Evolutionary conservation across 2,888 invertebrate genomes (phyloP).

Genomic region (Pachycephus smyrnensis): DNA sequence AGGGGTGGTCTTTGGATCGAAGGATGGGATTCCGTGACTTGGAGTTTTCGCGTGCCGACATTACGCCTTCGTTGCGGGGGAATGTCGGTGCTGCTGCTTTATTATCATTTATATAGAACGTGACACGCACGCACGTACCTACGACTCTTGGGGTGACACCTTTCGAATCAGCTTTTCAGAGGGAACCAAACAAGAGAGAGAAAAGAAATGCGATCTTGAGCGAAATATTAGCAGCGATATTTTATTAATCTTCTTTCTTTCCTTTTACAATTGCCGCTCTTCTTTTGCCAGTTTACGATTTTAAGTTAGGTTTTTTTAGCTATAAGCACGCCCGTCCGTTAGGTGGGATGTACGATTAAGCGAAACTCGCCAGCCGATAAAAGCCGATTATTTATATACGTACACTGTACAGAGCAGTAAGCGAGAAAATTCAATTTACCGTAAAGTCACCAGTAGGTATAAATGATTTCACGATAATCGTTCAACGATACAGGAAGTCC

Average conservation of each 20-base stretch:
- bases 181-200: not conserved
- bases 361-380: not conserved
- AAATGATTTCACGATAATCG: not conserved
- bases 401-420: conserved; percentile 2
- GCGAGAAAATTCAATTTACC: conserved; percentile 26
- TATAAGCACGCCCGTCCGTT: not conserved
- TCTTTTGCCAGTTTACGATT: not conserved
- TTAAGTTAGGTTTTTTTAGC: not conserved
- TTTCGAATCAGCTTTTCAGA: not conserved
- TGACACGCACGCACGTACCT: not conserved
- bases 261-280: not conserved
- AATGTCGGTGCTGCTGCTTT: not conserved
- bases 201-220: not conserved
- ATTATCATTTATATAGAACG: not conserved
- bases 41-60: not conserved
- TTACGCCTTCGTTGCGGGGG: not conserved
- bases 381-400: conserved; percentile 28
- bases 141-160: not conserved
- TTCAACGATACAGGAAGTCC: not conserved
- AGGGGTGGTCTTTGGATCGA: not conserved
- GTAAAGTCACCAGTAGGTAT: conserved; percentile 18
- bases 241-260: not conserved
- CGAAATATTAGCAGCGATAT: not conserved
- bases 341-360: conserved; percentile 2
- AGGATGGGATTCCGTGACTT: not conserved